Evolutionary conservation across 64 coral and sea anemone species (phyloP).

Genomic region (Trachythela sp.): DNA sequence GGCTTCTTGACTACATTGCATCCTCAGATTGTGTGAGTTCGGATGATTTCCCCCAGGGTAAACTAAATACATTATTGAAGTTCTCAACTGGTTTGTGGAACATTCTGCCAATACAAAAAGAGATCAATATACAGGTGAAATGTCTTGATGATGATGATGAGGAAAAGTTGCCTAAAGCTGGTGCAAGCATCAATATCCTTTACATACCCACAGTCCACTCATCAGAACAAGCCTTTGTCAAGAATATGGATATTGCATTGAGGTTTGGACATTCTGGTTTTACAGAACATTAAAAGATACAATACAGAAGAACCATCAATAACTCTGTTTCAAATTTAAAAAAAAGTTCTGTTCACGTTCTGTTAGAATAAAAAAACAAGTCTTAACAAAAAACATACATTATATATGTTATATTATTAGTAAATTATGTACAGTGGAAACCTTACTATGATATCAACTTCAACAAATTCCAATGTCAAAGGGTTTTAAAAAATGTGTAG

Average conservation of each 20-base stretch:
- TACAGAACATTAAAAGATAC: background rate
- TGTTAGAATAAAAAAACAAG: background rate
- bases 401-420: no score
- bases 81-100: constrained; percentile 17
- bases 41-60: background rate
- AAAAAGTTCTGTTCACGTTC: background rate
- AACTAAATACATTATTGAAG: background rate
- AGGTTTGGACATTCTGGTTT: constrained; percentile 11
- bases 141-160: constrained; percentile 10
- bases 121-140: background rate
- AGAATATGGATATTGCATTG: constrained; percentile 15
- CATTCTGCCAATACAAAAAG: constrained; percentile 2
- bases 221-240: background rate
- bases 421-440: no score
- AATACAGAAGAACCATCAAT: background rate
- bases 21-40: background rate
- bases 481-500: no score
- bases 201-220: constrained; percentile 13
- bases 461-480: no score
- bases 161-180: background rate
- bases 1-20: background rate
- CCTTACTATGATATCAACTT: no score
- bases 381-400: no score
- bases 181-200: background rate
- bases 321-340: background rate